These are phyloP conservation scores for Enteromius thamalakanensis DNA, from an alignment of 2,797 vertebrate genomes.

Conservation along the genomic window DNA sequence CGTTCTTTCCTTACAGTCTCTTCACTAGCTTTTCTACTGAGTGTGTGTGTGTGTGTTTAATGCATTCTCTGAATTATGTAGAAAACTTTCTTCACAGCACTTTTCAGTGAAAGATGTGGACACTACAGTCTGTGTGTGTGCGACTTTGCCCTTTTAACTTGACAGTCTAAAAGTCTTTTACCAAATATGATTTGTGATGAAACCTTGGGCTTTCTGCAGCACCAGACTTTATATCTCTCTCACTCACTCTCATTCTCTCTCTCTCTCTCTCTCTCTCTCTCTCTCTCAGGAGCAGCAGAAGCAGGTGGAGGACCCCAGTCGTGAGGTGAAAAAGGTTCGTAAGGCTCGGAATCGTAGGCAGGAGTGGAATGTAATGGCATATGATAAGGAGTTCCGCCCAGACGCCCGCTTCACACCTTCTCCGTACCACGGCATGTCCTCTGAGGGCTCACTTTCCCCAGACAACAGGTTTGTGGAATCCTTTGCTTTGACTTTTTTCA, in stretches of 20 bases:
- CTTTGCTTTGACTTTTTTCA: background rate
- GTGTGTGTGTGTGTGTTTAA: conserved; percentile 38
- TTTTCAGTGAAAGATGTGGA: conserved; percentile 49
- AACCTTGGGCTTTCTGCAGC: background rate
- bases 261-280: conserved; percentile 21
- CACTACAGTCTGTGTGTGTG: conserved; percentile 42
- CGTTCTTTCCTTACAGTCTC: conserved; percentile 32
- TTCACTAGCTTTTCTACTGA: conserved; percentile 23
- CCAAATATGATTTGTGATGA: conserved; percentile 19
- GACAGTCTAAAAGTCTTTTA: conserved; percentile 23
- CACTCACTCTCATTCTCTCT: conserved; percentile 2
- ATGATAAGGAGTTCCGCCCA: conserved; percentile 91
- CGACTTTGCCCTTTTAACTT: conserved; percentile 22
- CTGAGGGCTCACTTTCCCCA: conserved; percentile 90
- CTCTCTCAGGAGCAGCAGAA: conserved; percentile 76
- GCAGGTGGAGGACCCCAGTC: conserved; percentile 86
- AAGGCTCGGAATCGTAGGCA: conserved; percentile 91
- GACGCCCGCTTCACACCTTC: conserved; percentile 89
- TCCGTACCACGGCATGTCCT: conserved; percentile 90
- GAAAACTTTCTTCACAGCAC: conserved; percentile 51
- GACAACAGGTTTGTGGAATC: conserved; percentile 82
- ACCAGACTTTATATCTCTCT: background rate
- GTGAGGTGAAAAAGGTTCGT: conserved; percentile 92
- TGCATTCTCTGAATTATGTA: conserved; percentile 49
- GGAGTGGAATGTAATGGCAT: conserved; percentile 93